These are phyloP conservation scores for Nebria brevicollis DNA, from an alignment of 2,888 invertebrate genomes.

Conservation along the genomic window DNA sequence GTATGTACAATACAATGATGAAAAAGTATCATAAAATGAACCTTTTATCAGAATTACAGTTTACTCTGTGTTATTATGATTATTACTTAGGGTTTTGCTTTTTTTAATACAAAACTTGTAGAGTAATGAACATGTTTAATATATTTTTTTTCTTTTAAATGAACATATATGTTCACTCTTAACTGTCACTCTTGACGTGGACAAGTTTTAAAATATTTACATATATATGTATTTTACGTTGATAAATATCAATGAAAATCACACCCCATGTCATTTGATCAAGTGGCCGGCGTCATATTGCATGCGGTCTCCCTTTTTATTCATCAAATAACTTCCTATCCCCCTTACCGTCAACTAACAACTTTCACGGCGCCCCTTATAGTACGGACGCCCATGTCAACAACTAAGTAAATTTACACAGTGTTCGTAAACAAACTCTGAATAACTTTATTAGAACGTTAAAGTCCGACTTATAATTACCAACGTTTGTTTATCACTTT, in stretches of 20 bases:
- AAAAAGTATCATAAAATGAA: conserved; percentile 23
- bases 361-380: background rate
- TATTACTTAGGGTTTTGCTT: conserved; percentile 14
- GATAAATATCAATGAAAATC: conserved; percentile 45
- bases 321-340: background rate
- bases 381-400: conserved; percentile 18
- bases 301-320: conserved; percentile 17
- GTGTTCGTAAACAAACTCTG: conserved; percentile 41
- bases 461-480: conserved; percentile 39
- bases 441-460: conserved; percentile 44
- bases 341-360: conserved; percentile 2
- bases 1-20: background rate
- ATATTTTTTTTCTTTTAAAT: too few species aligned
- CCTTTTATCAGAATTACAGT: conserved; percentile 46
- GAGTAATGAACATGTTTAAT: too few species aligned
- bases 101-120: too few species aligned
- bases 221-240: conserved; percentile 34
- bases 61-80: conserved; percentile 26
- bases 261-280: background rate
- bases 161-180: background rate
- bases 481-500: conserved; percentile 27
- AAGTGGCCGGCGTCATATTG: conserved; percentile 35
- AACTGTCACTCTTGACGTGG: conserved; percentile 14
- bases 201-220: conserved; percentile 43
- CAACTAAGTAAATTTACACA: conserved; percentile 21